These are phyloP conservation scores for Actinopyga echinites DNA, from an alignment of 53 echinoderm and acorn worm genomes.

Conservation along the genomic window DNA sequence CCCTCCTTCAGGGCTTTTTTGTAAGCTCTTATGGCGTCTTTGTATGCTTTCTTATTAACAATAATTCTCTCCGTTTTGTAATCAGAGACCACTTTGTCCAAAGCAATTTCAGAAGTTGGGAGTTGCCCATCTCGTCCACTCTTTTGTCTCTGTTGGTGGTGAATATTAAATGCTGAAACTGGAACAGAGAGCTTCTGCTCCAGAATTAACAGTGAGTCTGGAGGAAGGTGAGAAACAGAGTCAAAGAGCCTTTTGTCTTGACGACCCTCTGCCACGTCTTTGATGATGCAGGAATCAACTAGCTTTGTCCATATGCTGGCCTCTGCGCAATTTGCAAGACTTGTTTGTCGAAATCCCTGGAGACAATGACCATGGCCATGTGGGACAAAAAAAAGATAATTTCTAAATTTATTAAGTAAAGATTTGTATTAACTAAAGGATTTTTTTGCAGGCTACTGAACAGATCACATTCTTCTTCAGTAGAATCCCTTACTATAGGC, in stretches of 20 bases:
- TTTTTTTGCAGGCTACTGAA: not conserved
- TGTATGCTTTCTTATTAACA: slow-evolving; percentile 37
- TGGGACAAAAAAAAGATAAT: not conserved
- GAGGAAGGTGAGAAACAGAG: slow-evolving; percentile 2
- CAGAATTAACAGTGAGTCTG: slow-evolving; percentile 37
- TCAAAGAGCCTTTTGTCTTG: not conserved
- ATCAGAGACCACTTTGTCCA: not conserved
- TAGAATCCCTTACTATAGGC: slow-evolving; percentile 41
- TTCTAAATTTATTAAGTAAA: too few relatives aligned
- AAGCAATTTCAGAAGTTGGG: too few relatives aligned
- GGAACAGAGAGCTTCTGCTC: slow-evolving; percentile 59
- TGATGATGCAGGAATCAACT: slow-evolving; percentile 67
- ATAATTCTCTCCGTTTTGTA: slow-evolving; percentile 30
- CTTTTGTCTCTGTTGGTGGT: slow-evolving; percentile 6
- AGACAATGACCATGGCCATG: not conserved
- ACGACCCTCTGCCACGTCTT: slow-evolving; percentile 35
- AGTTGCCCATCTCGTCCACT: not conserved
- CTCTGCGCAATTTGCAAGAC: slow-evolving; percentile 71
- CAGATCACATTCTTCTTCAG: not conserved
- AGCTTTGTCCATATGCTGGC: slow-evolving; percentile 85
- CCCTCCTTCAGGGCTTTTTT: slow-evolving; percentile 17
- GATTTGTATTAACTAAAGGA: not conserved
- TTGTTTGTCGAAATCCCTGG: slow-evolving; percentile 82
- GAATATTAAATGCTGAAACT: slow-evolving; percentile 39
- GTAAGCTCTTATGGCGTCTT: slow-evolving; percentile 26